phyloP scores from a whole-genome alignment of 2,797 vertebrate genomes.

The Tinamus major region DNA sequence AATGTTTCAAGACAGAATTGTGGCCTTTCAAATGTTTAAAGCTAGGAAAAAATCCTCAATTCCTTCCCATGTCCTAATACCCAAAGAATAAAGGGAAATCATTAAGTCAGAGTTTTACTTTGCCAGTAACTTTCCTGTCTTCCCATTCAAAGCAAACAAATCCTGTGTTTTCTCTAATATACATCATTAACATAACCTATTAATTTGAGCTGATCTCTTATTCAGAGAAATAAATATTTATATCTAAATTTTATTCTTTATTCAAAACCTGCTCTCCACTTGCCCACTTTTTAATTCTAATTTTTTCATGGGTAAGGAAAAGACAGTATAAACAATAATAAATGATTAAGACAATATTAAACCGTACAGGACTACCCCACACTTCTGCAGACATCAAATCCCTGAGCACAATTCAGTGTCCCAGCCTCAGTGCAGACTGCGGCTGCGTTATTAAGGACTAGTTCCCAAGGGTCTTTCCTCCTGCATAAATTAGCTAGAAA shows the following conservation, averaged over 20 bases:
- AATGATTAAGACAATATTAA: neutral
- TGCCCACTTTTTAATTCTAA: neutral
- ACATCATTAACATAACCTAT: neutral
- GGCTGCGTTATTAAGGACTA: constrained; percentile 19
- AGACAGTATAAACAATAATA: neutral
- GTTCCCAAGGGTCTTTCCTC: constrained; percentile 22
- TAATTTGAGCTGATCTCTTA: neutral
- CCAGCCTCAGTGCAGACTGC: constrained; percentile 40
- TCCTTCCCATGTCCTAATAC: neutral
- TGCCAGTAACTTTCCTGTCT: neutral
- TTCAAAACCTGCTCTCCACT: neutral
- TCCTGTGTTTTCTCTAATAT: neutral
- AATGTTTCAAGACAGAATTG: neutral
- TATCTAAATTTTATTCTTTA: neutral
- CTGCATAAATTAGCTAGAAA: constrained; percentile 41
- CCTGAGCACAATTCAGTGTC: neutral
- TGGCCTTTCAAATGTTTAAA: neutral
- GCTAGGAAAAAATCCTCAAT: neutral
- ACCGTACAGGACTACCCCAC: neutral
- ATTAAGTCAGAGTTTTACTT: neutral
- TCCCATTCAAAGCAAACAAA: neutral
- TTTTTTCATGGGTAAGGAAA: neutral
- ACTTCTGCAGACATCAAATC: constrained; percentile 9
- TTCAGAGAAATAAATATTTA: neutral
- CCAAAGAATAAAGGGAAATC: neutral